phyloP scores from a whole-genome alignment of 1,140 invertebrate genomes.

The Tyrophagus putrescentiae region DNA sequence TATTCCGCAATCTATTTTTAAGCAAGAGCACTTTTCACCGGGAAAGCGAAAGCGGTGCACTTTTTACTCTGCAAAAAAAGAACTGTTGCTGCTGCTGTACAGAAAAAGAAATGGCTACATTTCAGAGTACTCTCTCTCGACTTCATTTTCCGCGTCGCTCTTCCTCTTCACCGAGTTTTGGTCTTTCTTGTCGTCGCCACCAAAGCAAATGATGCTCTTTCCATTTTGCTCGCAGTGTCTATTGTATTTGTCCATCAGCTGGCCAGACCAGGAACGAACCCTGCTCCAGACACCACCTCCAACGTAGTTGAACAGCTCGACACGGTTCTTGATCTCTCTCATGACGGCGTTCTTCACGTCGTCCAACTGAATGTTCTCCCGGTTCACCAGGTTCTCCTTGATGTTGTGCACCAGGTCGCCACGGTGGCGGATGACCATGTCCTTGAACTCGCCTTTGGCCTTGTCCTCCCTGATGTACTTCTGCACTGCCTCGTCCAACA shows the following conservation, averaged over 20 bases:
- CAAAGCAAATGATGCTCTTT: not conserved
- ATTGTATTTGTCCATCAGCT: not conserved
- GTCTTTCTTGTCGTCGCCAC: too few relatives aligned
- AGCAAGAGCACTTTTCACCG: too few relatives aligned
- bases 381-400: not conserved
- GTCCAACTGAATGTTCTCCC: not conserved
- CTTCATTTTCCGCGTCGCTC: too few relatives aligned
- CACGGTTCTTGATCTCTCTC: not conserved
- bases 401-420: not conserved
- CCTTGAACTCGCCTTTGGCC: slow-evolving; percentile 1
- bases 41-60: too few relatives aligned
- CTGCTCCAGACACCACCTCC: not conserved
- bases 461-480: not conserved
- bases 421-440: not conserved
- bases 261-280: not conserved
- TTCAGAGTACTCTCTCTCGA: too few relatives aligned
- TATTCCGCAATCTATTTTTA: too few relatives aligned
- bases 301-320: not conserved
- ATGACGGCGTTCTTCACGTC: slow-evolving; percentile 1
- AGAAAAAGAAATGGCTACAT: too few relatives aligned
- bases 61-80: too few relatives aligned
- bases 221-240: not conserved
- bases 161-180: too few relatives aligned
- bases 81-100: too few relatives aligned
- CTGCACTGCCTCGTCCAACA: not conserved